A percentile compares a stretch with the other conserved stretches of the same genome.
These are phyloP conservation scores for Junonia oenone DNA, from an alignment of 2,888 invertebrate genomes.

Conservation along the genomic window DNA sequence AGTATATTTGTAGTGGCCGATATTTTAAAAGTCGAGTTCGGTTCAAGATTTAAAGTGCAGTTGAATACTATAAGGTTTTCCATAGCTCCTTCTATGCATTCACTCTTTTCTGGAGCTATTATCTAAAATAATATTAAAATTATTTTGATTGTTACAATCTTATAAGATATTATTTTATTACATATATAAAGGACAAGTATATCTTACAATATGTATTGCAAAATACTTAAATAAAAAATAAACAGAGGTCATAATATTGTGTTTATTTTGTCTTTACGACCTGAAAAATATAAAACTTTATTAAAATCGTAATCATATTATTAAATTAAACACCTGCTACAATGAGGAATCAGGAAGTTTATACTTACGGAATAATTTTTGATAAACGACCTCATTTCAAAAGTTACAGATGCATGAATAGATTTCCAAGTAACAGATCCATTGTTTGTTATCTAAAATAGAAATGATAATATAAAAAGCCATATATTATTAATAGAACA, in stretches of 20 bases:
- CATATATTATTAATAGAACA: too few relatives aligned
- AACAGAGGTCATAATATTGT: too few relatives aligned
- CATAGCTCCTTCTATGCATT: neutral
- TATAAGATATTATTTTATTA: neutral
- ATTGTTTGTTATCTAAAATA: constrained; percentile 45
- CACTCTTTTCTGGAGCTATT: neutral
- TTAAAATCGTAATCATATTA: too few relatives aligned
- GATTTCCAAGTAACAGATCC: constrained; percentile 43
- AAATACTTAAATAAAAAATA: too few relatives aligned
- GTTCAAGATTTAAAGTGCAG: constrained; percentile 37
- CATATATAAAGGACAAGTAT: neutral
- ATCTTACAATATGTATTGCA: too few relatives aligned
- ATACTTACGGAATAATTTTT: constrained; percentile 36
- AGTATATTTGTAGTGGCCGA: constrained; percentile 25
- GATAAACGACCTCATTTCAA: constrained; percentile 36
- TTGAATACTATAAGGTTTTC: constrained; percentile 11
- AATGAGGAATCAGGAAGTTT: too few relatives aligned
- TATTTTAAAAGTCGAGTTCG: constrained; percentile 31
- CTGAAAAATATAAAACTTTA: too few relatives aligned
- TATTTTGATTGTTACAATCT: too few relatives aligned
- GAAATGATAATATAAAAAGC: too few relatives aligned
- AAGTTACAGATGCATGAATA: constrained; percentile 32
- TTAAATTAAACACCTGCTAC: too few relatives aligned
- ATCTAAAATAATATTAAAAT: constrained; percentile 4
- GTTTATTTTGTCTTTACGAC: too few relatives aligned